Conservation (phyloP, 2,888 invertebrate genomes). For the Seira ritae region DNA sequence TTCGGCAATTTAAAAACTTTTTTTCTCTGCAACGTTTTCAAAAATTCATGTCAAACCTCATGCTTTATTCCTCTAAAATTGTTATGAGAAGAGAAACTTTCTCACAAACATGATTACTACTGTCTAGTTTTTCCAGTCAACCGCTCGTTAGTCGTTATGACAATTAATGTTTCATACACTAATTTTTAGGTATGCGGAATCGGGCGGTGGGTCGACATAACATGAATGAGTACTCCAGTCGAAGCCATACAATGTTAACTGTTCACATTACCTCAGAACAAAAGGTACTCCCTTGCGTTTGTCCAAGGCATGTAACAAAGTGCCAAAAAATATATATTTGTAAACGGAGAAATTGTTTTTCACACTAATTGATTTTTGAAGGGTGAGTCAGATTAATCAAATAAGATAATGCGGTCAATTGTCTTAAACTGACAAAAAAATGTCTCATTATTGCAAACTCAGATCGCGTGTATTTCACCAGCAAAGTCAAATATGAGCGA, state of each 20-base stretch:
- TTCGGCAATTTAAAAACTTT: no score
- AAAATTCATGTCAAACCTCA: no score
- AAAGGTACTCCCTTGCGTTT: slow-evolving; percentile 80
- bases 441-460: slow-evolving; percentile 69
- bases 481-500: slow-evolving; percentile 90
- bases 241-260: slow-evolving; percentile 94
- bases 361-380: no score
- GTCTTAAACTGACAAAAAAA: no score
- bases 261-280: slow-evolving; percentile 92
- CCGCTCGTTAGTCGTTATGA: background rate
- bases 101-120: background rate
- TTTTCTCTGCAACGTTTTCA: no score
- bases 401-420: no score
- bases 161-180: slow-evolving; percentile 19
- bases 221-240: slow-evolving; percentile 94
- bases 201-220: slow-evolving; percentile 92
- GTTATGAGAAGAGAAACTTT: no score
- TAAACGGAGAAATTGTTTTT: no score
- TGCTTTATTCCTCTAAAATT: no score
- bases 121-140: background rate
- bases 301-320: no score
- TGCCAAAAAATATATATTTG: no score
- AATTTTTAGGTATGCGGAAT: slow-evolving; percentile 86
- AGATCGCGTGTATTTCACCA: slow-evolving; percentile 97
- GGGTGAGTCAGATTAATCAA: no score